Evolutionary conservation across 2,888 invertebrate genomes (phyloP).

Genomic region (Bugula neritina): DNA sequence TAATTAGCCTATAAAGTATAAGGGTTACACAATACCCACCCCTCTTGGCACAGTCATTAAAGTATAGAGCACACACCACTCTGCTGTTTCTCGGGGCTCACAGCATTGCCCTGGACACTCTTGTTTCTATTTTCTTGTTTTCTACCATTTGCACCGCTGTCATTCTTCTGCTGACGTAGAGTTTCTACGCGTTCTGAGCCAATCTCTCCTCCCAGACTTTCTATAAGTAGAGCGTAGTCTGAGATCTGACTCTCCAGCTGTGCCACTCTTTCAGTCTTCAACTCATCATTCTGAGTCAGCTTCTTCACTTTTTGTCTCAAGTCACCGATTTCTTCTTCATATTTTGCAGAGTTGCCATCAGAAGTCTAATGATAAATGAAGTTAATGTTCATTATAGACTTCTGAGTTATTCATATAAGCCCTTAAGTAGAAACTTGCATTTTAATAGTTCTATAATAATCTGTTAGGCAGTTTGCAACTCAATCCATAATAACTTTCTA

Average conservation of each 20-base stretch:
- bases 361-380: too few relatives aligned
- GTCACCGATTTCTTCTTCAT: neutral
- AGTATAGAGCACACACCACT: neutral
- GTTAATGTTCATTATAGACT: too few relatives aligned
- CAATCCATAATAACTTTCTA: too few relatives aligned
- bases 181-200: neutral
- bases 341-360: neutral
- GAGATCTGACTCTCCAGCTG: neutral
- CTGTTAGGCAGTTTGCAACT: too few relatives aligned
- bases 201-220: neutral
- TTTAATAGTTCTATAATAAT: too few relatives aligned
- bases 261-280: neutral
- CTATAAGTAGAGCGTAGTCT: neutral
- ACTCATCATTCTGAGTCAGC: neutral
- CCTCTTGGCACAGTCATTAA: neutral
- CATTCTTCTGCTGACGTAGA: neutral
- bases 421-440: too few relatives aligned
- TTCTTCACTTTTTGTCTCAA: neutral
- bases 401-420: too few relatives aligned
- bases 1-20: too few relatives aligned
- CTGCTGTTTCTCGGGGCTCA: neutral
- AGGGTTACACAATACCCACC: too few relatives aligned
- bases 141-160: neutral
- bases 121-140: neutral
- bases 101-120: neutral